Evolutionary conservation across 1,140 invertebrate species (phyloP).

Genomic region (Papilio polytes): DNA sequence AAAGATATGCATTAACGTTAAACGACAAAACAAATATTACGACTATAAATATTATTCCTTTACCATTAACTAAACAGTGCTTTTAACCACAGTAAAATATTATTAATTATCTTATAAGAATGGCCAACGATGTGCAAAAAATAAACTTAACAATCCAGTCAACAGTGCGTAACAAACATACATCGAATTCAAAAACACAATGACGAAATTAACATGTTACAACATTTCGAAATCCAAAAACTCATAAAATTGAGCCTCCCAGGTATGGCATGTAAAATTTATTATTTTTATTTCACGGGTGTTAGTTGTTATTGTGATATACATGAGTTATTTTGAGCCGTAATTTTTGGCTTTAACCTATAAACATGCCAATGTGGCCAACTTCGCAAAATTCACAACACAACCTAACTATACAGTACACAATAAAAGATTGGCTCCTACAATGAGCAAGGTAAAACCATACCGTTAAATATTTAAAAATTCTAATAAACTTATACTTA

Average conservation of each 20-base stretch:
- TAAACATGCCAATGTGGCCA: conserved; percentile 53
- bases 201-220: conserved; percentile 34
- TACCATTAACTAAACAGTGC: conserved; percentile 72
- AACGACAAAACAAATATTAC: conserved; percentile 59
- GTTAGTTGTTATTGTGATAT: conserved; percentile 29
- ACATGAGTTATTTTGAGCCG: conserved; percentile 52
- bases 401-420: conserved; percentile 23
- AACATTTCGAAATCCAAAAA: conserved; percentile 37
- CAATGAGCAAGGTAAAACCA: conserved; percentile 26
- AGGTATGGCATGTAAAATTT: conserved; percentile 44
- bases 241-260: conserved; percentile 48
- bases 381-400: conserved; percentile 48
- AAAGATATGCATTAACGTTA: conserved; percentile 77
- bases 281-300: conserved; percentile 38
- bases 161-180: conserved; percentile 74
- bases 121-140: conserved; percentile 75
- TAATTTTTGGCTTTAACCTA: conserved; percentile 42
- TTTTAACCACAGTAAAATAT: conserved; percentile 68
- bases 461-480: conserved; percentile 47
- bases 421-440: conserved; percentile 19
- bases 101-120: conserved; percentile 64
- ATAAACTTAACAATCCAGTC: conserved; percentile 73
- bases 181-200: conserved; percentile 49
- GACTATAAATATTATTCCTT: conserved; percentile 68
- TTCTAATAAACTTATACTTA: conserved; percentile 27